phyloP scores from a whole-genome alignment of 2,797 vertebrate genomes.

The Gambusia yucatana region DNA sequence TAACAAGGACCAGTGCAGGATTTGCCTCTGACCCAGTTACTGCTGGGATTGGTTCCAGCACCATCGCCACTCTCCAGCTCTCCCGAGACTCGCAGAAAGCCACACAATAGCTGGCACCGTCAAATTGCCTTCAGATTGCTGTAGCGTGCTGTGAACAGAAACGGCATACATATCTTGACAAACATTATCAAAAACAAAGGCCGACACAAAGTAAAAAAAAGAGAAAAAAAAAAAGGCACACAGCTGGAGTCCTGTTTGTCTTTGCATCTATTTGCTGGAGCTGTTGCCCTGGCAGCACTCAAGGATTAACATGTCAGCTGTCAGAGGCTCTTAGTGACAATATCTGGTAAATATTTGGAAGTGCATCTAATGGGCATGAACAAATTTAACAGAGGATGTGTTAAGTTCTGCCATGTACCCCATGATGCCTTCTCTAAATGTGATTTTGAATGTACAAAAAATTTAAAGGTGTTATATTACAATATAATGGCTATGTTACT shows the following conservation, averaged over 20 bases:
- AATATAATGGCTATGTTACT: too few relatives aligned
- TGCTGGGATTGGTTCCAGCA: constrained; percentile 3
- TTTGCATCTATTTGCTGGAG: not conserved
- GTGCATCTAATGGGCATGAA: not conserved
- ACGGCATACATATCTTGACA: not conserved
- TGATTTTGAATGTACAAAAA: not conserved
- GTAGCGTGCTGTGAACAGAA: not conserved
- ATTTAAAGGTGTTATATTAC: not conserved
- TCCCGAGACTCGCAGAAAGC: not conserved
- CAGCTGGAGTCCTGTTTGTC: not conserved
- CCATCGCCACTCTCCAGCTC: not conserved
- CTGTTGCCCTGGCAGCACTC: not conserved
- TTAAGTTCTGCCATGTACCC: not conserved
- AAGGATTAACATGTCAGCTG: not conserved
- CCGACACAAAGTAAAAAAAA: not conserved
- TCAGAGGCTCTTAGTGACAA: not conserved
- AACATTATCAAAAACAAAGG: not conserved
- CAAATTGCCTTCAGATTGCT: not conserved
- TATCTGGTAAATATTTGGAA: not conserved
- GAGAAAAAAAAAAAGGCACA: not conserved
- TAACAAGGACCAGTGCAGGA: not conserved
- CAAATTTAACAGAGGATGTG: not conserved
- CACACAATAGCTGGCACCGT: not conserved
- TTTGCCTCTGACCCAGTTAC: constrained; percentile 5
- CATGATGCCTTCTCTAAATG: not conserved